Base-by-base conservation (phyloP, 2,113 vertebrate genomes). In the Capreolus pygargus region DNA sequence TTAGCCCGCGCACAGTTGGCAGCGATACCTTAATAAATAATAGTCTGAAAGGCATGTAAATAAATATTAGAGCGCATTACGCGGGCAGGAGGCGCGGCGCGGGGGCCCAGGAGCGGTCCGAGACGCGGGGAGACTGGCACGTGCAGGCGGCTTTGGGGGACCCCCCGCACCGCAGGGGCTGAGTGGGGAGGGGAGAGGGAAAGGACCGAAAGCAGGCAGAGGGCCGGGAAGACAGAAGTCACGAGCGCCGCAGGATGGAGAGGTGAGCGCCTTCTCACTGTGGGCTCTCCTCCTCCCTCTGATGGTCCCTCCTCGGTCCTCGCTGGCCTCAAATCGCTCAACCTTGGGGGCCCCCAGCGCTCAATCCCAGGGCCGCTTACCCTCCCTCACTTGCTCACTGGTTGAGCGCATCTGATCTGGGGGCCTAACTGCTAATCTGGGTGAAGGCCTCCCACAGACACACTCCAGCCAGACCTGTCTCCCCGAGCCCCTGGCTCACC, bases 11-110 rank as follows among this genome's bases (percentile, higher is more conserved):
- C 91, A 60, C 94, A 85, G 91, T 97, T 98, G 97, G 96, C 98
- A 98, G 86, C 82, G 21, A 2, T 28, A 94, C 97, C 96, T 98
- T 97, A 97, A 98, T 98, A 98, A 99, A 98, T 96, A 98, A 98
- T 43, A 96, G 98, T 98, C 95, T 95, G 98, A 81, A 58, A 27
- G 6, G 95, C 11, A 30, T 16, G 98, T 97, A 97, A 98, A 98
- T 98, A 98, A 98, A 97, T 97, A 98, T 97, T 98, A 97, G 91
- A 60, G 83, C 67, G 16, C 86, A 88, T 92, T 95, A 89, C 25
- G 54, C 83, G 21, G 10, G 0, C 90, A 90, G 61, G 86, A 84
- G 93, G 97, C 61, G 21, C n/a, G 3, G 82, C 93, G 43, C 28
- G 5, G 45, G 81, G 81, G 89, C 70, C 84, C 54, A 8, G 2